Percentiles rank a stretch among this genome's conserved stretches.
Conservation (phyloP, 2,888 invertebrate genomes). For the Epinotia brunnichana region DNA sequence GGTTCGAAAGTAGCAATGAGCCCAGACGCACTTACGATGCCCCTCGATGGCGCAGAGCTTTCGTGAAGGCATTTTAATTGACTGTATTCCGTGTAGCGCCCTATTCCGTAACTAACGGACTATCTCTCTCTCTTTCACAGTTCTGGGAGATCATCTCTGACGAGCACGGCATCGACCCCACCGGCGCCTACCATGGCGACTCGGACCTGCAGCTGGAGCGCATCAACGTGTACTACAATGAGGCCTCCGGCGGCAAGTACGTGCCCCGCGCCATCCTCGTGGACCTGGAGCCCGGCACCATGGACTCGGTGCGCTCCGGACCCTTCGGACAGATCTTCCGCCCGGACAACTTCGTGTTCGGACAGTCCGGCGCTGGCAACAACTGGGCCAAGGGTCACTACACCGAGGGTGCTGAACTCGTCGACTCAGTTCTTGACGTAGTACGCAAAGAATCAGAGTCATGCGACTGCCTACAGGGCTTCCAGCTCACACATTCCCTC, state of each 20-base stretch:
- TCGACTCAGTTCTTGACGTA: conserved; percentile 91
- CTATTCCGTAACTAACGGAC: conserved; percentile 85
- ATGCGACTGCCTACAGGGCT: conserved; percentile 95
- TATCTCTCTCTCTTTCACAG: conserved; percentile 84
- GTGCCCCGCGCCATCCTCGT: conserved; percentile 77
- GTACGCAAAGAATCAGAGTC: conserved; percentile 94
- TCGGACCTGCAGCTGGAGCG: conserved; percentile 95
- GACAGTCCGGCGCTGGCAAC: conserved; percentile 85
- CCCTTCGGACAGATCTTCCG: conserved; percentile 89
- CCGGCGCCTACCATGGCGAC: conserved; percentile 94
- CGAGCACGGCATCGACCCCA: conserved; percentile 96
- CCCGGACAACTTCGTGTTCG: conserved; percentile 90
- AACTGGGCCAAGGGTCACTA: conserved; percentile 88
- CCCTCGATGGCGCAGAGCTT: conserved; percentile 61
- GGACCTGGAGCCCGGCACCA: conserved; percentile 76
- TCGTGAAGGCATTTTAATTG: conserved; percentile 71
- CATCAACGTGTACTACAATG: conserved; percentile 98
- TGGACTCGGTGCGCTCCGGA: conserved; percentile 88
- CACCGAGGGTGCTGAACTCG: conserved; percentile 87
- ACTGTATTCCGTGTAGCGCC: conserved; percentile 56
- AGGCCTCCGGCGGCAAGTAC: conserved; percentile 87
- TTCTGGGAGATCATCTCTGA: conserved; percentile 98
- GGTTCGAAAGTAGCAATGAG: conserved; percentile 70
- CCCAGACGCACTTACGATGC: conserved; percentile 57
- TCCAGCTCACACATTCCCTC: conserved; percentile 92